Conservation (phyloP, 2,113 vertebrate species). For the Malurus cyaneus region DNA sequence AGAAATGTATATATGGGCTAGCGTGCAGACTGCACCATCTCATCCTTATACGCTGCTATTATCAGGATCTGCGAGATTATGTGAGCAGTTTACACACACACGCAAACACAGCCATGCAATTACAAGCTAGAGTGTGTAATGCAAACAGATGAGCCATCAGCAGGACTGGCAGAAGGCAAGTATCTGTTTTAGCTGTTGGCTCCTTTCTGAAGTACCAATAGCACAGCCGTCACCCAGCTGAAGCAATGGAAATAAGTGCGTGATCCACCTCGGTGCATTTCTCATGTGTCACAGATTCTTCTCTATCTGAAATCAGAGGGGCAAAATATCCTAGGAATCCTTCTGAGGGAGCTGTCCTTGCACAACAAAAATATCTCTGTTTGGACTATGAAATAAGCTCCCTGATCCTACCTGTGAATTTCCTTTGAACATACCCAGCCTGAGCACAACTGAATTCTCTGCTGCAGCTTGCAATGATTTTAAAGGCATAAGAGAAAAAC, state of each 20-base stretch:
- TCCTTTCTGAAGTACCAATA: not conserved
- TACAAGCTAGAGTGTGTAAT: not conserved
- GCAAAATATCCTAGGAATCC: not conserved
- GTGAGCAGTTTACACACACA: not conserved
- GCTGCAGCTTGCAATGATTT: not conserved
- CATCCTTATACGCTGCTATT: not conserved
- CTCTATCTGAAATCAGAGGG: not conserved
- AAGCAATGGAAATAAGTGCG: conserved; percentile 16
- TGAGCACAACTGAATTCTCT: not conserved
- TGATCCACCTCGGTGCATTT: not conserved
- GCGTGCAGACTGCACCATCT: not conserved
- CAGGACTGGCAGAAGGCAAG: conserved; percentile 16
- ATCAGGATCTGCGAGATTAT: not conserved
- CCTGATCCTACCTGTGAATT: not conserved
- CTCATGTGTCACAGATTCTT: conserved; percentile 32
- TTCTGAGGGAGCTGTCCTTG: not conserved
- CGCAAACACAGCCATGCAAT: not conserved
- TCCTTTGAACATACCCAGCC: not conserved
- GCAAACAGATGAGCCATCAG: not conserved
- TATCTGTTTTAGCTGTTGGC: not conserved
- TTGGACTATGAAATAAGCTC: not conserved
- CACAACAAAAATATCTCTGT: not conserved
- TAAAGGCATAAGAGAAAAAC: not conserved
- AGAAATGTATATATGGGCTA: not conserved
- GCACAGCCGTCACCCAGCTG: not conserved